phyloP scores from a whole-genome alignment of 1,140 invertebrate genomes.

The Macrosteles quadrilineatus region DNA sequence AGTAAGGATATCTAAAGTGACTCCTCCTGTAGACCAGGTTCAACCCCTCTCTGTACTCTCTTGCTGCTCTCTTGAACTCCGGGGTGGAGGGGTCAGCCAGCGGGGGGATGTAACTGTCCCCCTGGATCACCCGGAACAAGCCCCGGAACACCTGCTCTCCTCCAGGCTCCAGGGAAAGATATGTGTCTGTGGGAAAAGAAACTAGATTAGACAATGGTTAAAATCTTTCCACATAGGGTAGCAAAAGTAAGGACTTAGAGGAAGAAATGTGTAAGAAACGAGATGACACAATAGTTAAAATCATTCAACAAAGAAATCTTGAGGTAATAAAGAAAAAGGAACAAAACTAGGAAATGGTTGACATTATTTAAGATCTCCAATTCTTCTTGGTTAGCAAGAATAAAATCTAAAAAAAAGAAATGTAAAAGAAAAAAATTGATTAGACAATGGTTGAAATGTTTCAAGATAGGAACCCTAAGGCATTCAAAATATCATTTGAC shows the following conservation, averaged over 20 bases:
- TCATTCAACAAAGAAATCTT: too few species aligned
- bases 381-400: too few species aligned
- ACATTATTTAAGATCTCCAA: too few species aligned
- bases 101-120: conserved; percentile 64
- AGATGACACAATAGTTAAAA: too few species aligned
- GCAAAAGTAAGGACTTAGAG: not conserved
- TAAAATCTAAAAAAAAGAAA: too few species aligned
- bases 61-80: conserved; percentile 65
- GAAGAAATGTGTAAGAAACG: not conserved
- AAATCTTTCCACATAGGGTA: not conserved
- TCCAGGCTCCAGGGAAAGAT: conserved; percentile 70
- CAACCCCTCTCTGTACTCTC: conserved; percentile 71
- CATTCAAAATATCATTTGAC: too few species aligned
- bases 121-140: conserved; percentile 66
- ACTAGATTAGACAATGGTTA: not conserved
- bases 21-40: conserved; percentile 74
- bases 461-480: too few species aligned
- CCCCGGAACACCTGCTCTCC: conserved; percentile 78
- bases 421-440: too few species aligned
- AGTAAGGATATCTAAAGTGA: conserved; percentile 65
- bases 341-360: too few species aligned
- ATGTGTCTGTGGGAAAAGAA: conserved; percentile 70
- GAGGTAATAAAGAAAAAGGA: too few species aligned
- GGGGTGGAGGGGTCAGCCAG: conserved; percentile 66
- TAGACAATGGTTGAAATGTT: too few species aligned